These are phyloP conservation scores for Zaprionus tsacasi DNA, from an alignment of 1,140 invertebrate genomes.

Conservation along the genomic window DNA sequence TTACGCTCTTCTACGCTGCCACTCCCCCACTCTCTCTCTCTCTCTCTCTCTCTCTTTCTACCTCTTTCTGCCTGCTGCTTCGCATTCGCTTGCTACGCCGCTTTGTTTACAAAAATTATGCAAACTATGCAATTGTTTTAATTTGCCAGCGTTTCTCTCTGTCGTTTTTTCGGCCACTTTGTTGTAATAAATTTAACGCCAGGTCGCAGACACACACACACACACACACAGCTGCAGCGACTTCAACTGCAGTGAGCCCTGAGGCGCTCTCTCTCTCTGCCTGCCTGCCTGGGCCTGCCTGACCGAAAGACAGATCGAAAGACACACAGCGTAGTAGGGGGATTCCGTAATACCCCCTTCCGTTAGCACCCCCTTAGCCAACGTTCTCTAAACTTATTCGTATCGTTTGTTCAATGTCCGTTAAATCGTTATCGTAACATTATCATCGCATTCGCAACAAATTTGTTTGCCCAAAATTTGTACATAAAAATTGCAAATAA, in stretches of 20 bases:
- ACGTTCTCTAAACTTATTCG: constrained; percentile 18
- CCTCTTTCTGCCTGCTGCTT: not conserved
- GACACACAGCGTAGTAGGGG: not conserved
- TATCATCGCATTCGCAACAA: constrained; percentile 38
- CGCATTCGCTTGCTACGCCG: no score
- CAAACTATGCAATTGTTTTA: constrained; percentile 78
- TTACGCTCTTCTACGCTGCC: not conserved
- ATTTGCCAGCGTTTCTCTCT: constrained; percentile 46
- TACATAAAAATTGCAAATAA: constrained; percentile 3
- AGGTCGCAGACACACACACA: constrained; percentile 14
- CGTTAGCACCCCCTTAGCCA: not conserved
- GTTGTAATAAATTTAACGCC: constrained; percentile 76
- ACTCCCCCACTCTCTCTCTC: not conserved
- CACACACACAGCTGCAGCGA: constrained; percentile 9
- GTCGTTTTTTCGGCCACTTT: constrained; percentile 49
- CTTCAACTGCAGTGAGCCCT: not conserved
- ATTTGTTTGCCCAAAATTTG: constrained; percentile 18
- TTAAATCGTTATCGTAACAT: constrained; percentile 41
- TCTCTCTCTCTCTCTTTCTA: not conserved
- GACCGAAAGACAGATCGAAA: constrained; percentile 11
- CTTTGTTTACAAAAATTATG: constrained; percentile 79
- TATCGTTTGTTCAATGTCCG: constrained; percentile 41
- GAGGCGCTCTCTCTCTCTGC: not conserved
- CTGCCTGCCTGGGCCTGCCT: not conserved
- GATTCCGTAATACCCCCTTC: not conserved